phyloP scores from a whole-genome alignment of 2,797 vertebrate species.

The Hapalemur alaotrensis region DNA sequence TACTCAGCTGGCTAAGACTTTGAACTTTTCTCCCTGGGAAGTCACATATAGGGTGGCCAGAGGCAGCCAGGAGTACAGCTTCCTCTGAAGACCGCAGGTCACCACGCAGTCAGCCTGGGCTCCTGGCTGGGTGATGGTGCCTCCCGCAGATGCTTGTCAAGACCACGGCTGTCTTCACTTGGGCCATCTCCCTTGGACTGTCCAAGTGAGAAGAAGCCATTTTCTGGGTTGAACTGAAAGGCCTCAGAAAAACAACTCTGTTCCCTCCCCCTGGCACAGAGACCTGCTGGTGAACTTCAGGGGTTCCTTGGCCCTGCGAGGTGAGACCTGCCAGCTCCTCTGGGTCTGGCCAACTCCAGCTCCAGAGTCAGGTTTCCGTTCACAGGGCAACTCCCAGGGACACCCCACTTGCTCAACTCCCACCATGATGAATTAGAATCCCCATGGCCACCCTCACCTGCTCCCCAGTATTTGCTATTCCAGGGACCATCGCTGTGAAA shows the following conservation, averaged over 20 bases:
- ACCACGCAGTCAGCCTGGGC: rapidly evolving
- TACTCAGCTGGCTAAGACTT: not conserved
- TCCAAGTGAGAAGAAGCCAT: not conserved
- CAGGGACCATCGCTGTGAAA: not conserved
- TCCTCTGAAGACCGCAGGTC: not conserved
- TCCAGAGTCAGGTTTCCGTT: not conserved
- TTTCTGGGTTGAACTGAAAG: not conserved
- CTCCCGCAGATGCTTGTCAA: not conserved
- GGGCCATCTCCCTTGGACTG: not conserved
- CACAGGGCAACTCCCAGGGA: not conserved
- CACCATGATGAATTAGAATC: not conserved
- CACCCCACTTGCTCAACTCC: not conserved
- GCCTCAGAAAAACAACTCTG: not conserved
- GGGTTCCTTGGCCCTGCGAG: not conserved
- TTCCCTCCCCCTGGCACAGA: not conserved
- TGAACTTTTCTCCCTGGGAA: not conserved
- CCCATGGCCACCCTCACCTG: rapidly evolving
- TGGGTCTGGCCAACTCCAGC: not conserved
- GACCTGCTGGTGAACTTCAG: not conserved
- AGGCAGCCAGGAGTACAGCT: not conserved
- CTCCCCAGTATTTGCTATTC: not conserved
- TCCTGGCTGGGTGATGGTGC: rapidly evolving
- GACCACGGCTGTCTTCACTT: not conserved
- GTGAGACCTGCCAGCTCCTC: not conserved
- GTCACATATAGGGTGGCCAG: not conserved